Conservation (phyloP, 2,888 invertebrate species). For the Tenthredo mesomela region DNA sequence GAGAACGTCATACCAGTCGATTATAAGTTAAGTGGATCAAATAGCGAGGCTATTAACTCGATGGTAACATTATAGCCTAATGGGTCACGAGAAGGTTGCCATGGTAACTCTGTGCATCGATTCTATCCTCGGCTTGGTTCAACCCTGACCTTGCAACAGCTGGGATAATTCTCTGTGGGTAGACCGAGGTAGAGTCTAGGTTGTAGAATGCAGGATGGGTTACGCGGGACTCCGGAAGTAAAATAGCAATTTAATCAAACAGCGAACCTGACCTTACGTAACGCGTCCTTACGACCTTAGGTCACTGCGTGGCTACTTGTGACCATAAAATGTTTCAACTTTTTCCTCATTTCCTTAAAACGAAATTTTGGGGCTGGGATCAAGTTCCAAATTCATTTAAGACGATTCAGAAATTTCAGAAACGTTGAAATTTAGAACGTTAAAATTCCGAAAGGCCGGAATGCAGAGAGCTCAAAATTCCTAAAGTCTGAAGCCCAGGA, state of each 20-base stretch:
- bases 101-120: conserved; percentile 72
- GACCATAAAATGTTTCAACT: background rate
- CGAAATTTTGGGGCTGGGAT: too few relatives aligned
- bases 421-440: background rate
- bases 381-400: too few relatives aligned
- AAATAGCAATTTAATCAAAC: conserved; percentile 14
- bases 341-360: background rate
- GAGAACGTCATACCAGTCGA: background rate
- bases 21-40: conserved; percentile 42
- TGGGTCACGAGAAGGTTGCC: conserved; percentile 72
- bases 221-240: conserved; percentile 1
- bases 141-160: conserved; percentile 75
- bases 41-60: conserved; percentile 42
- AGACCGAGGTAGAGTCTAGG: background rate
- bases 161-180: conserved; percentile 58
- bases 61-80: conserved; percentile 57
- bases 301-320: background rate
- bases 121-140: conserved; percentile 63
- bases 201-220: conserved; percentile 10
- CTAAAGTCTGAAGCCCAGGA: too few relatives aligned
- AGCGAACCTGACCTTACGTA: background rate
- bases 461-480: too few relatives aligned
- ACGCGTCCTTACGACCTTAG: background rate
- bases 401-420: too few relatives aligned
- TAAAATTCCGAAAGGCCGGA: background rate